Conservation (phyloP, 2,113 vertebrate species). For the Gallinago media region DNA sequence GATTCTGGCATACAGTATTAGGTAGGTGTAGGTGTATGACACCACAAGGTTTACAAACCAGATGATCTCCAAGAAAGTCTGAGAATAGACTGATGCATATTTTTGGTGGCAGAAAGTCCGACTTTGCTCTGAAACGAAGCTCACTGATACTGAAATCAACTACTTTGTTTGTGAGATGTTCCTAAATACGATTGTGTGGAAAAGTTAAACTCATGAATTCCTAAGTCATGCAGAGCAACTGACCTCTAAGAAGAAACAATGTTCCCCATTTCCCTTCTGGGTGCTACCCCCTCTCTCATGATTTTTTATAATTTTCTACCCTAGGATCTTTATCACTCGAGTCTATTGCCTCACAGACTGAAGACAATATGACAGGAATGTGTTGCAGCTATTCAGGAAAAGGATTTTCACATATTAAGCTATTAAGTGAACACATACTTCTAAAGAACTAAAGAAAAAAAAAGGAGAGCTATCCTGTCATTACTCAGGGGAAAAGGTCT, state of each 20-base stretch:
- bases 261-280: neutral
- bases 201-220: neutral
- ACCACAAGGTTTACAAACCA: neutral
- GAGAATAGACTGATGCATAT: rapidly evolving
- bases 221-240: neutral
- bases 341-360: neutral
- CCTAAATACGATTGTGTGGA: neutral
- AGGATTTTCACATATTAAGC: neutral
- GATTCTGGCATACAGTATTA: neutral
- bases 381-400: neutral
- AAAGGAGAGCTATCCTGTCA: neutral
- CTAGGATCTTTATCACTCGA: neutral
- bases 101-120: neutral
- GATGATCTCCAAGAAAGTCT: neutral
- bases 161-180: neutral
- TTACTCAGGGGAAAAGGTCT: neutral
- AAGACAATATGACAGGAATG: neutral
- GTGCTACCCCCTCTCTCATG: neutral
- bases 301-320: neutral
- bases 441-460: neutral
- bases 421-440: neutral
- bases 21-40: neutral
- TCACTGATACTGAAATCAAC: neutral
- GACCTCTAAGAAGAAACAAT: neutral
- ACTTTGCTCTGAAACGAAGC: neutral